Percentiles rank a stretch among this genome's conserved stretches.
Conservation (phyloP, 1,140 invertebrate species). For the Chlorops oryzae region DNA sequence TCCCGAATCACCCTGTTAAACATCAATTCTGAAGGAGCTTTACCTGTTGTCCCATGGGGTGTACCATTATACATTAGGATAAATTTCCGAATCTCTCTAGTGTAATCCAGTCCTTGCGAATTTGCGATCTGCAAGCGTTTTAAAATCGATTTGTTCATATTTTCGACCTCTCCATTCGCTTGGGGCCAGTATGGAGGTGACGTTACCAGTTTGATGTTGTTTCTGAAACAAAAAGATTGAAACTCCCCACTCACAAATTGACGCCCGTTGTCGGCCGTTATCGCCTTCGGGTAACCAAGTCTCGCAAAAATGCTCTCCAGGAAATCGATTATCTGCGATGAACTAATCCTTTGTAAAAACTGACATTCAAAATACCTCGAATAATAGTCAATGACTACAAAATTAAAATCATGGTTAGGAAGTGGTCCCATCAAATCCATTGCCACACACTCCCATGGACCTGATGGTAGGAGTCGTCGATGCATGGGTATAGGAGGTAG, state of each 20-base stretch:
- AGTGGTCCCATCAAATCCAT: conserved; percentile 11
- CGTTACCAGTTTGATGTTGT: conserved; percentile 1
- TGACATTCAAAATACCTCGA: conserved; percentile 9
- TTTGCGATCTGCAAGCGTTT: conserved; percentile 5
- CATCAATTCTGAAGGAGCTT: conserved; percentile 16
- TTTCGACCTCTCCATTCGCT: conserved; percentile 23
- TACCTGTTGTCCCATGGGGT: conserved; percentile 16
- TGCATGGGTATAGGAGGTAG: conserved; percentile 11
- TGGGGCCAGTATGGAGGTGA: conserved; percentile 23
- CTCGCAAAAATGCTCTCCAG: background rate
- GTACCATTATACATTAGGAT: conserved; percentile 13
- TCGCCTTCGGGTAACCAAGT: conserved; percentile 1
- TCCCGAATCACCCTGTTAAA: conserved; percentile 14
- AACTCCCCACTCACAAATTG: conserved; percentile 6
- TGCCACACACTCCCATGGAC: conserved; percentile 14
- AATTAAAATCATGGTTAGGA: conserved; percentile 7
- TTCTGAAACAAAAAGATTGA: background rate
- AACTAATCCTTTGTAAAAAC: background rate
- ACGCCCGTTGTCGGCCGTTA: conserved; percentile 1
- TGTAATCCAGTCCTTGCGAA: background rate
- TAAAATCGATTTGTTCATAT: conserved; percentile 4
- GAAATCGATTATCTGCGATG: background rate
- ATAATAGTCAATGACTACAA: conserved; percentile 18
- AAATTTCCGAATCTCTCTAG: conserved; percentile 11
- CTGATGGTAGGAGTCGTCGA: conserved; percentile 6